Conservation (phyloP, 2,113 vertebrate species). For the Hyperoodon ampullatus region DNA sequence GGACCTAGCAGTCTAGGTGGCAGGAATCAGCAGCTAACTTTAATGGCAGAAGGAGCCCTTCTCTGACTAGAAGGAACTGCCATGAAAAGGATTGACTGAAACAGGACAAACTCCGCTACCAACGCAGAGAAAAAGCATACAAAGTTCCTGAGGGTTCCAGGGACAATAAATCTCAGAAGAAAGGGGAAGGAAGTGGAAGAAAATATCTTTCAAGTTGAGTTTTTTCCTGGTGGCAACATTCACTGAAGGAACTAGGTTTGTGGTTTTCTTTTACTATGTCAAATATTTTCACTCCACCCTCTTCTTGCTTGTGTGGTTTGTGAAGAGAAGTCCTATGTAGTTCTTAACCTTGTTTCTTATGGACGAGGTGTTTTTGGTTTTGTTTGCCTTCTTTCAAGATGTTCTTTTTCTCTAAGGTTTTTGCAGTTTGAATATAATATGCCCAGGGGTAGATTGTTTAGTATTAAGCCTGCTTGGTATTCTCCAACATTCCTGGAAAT, state of each 20-base stretch:
- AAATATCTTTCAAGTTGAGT: background rate
- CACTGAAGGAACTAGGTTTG: background rate
- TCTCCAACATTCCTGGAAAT: background rate
- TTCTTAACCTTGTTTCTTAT: background rate
- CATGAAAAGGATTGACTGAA: background rate
- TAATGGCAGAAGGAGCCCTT: background rate
- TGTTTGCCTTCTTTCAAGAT: background rate
- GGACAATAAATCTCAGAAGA: background rate
- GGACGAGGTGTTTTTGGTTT: background rate
- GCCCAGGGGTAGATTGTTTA: background rate
- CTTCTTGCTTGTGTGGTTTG: background rate
- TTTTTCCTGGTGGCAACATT: background rate
- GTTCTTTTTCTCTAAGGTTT: background rate
- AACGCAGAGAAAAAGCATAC: background rate
- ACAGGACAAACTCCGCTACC: no score
- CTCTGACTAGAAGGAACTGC: background rate
- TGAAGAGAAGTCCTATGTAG: background rate
- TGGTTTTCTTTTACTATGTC: background rate
- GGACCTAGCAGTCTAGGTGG: accelerated
- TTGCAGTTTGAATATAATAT: no score
- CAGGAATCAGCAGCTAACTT: background rate
- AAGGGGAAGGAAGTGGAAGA: background rate
- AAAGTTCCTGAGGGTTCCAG: background rate
- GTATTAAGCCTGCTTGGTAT: background rate
- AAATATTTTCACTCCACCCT: background rate